phyloP scores from a whole-genome alignment of 64 coral and sea anemone genomes.

The Porites lutea region DNA sequence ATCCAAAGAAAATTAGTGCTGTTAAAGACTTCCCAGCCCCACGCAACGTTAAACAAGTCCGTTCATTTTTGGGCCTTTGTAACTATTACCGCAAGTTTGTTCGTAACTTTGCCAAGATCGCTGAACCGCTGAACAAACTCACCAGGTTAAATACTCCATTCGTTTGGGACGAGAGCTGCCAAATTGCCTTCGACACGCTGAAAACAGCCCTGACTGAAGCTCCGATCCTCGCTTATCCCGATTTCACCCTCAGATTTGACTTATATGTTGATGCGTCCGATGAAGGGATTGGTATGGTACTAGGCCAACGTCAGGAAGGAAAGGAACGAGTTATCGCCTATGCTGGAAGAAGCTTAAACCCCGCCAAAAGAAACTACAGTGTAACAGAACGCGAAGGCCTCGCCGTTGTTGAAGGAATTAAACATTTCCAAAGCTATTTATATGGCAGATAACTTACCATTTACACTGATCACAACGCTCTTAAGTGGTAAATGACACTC shows the following conservation, averaged over 20 bases:
- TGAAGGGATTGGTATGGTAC: slow-evolving; percentile 6
- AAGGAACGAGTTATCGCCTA: slow-evolving; percentile 26
- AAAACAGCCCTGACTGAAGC: slow-evolving; percentile 15
- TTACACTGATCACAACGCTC: slow-evolving; percentile 28
- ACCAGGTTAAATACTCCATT: no score
- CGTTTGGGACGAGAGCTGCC: no score
- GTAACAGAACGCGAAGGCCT: slow-evolving; percentile 18
- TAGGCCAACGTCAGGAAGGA: slow-evolving; percentile 4
- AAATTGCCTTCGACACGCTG: neutral
- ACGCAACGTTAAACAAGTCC: no score
- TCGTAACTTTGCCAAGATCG: no score
- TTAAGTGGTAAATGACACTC: slow-evolving; percentile 33
- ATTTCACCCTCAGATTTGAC: slow-evolving; percentile 34
- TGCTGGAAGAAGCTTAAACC: slow-evolving; percentile 10
- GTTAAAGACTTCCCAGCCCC: no score
- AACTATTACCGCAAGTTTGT: no score
- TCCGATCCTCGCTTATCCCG: slow-evolving; percentile 42
- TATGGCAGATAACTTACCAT: slow-evolving; percentile 9
- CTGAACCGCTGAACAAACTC: no score
- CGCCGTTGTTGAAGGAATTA: slow-evolving; percentile 7
- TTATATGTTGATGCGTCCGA: slow-evolving; percentile 18
- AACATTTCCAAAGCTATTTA: slow-evolving; percentile 39
- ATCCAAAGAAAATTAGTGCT: no score
- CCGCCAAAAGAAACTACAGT: slow-evolving; percentile 28
- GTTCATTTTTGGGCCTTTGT: no score